Evolutionary conservation across 1,140 invertebrate species (phyloP).

Genomic region (Drosophila ficusphila): DNA sequence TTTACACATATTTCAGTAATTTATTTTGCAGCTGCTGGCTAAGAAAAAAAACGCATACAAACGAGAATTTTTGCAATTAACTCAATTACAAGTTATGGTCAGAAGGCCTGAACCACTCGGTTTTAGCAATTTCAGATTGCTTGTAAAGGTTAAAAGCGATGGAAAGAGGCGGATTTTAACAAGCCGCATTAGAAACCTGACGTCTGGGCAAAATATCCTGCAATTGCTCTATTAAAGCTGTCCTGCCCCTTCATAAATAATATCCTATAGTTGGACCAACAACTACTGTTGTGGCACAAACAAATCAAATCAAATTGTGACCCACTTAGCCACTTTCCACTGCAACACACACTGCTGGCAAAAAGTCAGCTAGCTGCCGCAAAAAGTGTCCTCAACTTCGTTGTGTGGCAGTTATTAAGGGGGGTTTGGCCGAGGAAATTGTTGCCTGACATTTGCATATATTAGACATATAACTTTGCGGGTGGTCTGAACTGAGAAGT

Average conservation of each 20-base stretch:
- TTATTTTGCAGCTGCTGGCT: slow-evolving; percentile 30
- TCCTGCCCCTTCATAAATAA: slow-evolving; percentile 5
- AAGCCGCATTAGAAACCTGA: not conserved
- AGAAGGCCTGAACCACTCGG: slow-evolving; percentile 21
- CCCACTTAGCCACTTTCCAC: slow-evolving; percentile 59
- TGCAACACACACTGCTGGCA: slow-evolving; percentile 14
- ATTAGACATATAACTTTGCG: not conserved
- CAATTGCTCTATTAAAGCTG: slow-evolving; percentile 16
- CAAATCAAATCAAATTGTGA: slow-evolving; percentile 75
- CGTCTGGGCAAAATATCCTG: not conserved
- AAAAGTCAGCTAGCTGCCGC: slow-evolving; percentile 19
- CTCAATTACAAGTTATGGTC: slow-evolving; percentile 36
- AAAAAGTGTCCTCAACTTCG: slow-evolving; percentile 33
- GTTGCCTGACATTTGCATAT: slow-evolving; percentile 58
- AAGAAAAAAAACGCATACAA: slow-evolving; percentile 1
- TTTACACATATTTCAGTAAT: slow-evolving; percentile 29
- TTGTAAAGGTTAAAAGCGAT: slow-evolving; percentile 29
- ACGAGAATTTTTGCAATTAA: slow-evolving; percentile 38
- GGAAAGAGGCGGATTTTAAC: not conserved
- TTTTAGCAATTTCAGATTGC: not conserved
- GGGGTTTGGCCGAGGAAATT: not conserved
- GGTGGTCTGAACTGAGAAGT: not conserved
- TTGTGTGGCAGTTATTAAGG: slow-evolving; percentile 8
- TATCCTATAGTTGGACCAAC: not conserved
- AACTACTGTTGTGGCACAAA: slow-evolving; percentile 59